These are phyloP conservation scores for Chironomus tepperi DNA, from an alignment of 1,140 invertebrate species.

Conservation along the genomic window DNA sequence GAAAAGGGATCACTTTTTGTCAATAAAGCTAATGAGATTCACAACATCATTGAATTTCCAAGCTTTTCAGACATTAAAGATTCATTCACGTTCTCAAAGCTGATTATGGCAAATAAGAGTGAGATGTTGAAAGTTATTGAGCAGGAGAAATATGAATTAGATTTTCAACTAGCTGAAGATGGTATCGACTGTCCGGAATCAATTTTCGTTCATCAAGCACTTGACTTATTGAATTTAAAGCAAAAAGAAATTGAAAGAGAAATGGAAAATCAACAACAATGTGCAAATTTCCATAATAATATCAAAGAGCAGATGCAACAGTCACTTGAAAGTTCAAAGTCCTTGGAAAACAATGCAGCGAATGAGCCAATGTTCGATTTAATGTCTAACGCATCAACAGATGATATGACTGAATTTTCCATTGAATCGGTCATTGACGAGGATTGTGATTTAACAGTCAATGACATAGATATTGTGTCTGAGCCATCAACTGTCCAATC, in stretches of 20 bases:
- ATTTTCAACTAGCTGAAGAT: slow-evolving; percentile 49
- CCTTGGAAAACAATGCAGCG: too few relatives aligned
- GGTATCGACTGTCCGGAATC: slow-evolving; percentile 69
- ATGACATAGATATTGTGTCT: slow-evolving; percentile 30
- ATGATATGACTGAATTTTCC: slow-evolving; percentile 31
- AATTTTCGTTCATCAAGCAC: slow-evolving; percentile 75
- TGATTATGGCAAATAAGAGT: slow-evolving; percentile 57
- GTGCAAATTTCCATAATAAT: too few relatives aligned
- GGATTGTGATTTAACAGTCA: slow-evolving; percentile 25
- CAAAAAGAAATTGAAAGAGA: slow-evolving; percentile 34
- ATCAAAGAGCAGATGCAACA: background rate
- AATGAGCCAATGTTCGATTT: background rate
- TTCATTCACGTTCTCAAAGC: slow-evolving; percentile 57
- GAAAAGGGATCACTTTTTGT: slow-evolving; percentile 67
- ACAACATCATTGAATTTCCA: slow-evolving; percentile 30
- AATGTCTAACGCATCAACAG: slow-evolving; percentile 24
- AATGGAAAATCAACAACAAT: background rate
- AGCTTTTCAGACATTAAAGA: slow-evolving; percentile 41
- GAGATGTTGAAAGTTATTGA: slow-evolving; percentile 61
- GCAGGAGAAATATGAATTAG: slow-evolving; percentile 60
- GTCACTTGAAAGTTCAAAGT: background rate
- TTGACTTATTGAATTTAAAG: slow-evolving; percentile 46
- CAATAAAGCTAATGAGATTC: slow-evolving; percentile 48
- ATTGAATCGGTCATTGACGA: slow-evolving; percentile 26
- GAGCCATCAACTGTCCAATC: slow-evolving; percentile 30